phyloP scores from a whole-genome alignment of 2,888 invertebrate genomes.

The Stegana nigrithorax region DNA sequence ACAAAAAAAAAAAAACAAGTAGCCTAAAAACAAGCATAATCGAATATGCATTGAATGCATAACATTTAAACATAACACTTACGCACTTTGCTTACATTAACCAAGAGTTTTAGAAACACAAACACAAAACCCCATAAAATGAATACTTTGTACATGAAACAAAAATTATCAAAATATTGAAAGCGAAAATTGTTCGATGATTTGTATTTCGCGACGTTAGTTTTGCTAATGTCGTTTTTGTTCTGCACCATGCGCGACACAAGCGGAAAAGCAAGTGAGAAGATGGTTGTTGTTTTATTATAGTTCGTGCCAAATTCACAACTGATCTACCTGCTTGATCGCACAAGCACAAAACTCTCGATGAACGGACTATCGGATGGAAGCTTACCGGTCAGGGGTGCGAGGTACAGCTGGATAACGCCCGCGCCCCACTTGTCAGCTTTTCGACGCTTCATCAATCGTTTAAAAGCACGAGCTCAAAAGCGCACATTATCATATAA shows the following conservation, averaged over 20 bases:
- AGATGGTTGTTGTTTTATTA: constrained; percentile 41
- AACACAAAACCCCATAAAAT: background rate
- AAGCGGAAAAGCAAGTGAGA: background rate
- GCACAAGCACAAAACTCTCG: constrained; percentile 25
- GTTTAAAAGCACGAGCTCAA: too few relatives aligned
- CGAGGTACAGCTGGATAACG: too few relatives aligned
- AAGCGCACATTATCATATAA: too few relatives aligned
- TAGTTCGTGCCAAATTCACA: constrained; percentile 67
- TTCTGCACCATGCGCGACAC: too few relatives aligned
- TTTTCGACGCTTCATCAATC: background rate
- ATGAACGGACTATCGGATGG: background rate
- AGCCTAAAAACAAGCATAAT: background rate
- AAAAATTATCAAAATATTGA: constrained; percentile 5
- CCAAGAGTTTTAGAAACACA: too few relatives aligned
- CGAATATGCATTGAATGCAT: background rate
- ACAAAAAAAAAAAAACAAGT: background rate
- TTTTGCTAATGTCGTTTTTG: too few relatives aligned
- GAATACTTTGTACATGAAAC: background rate
- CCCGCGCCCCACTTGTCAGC: background rate
- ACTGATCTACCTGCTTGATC: constrained; percentile 67
- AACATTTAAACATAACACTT: too few relatives aligned
- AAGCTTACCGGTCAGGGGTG: too few relatives aligned
- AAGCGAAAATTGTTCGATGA: constrained; percentile 9
- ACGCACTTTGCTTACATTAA: too few relatives aligned
- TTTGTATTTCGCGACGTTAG: too few relatives aligned